A percentile compares a stretch with the other conserved stretches of the same genome.
These are phyloP conservation scores for Phymorhynchus buccinoides DNA, from an alignment of 1,140 invertebrate genomes.

Conservation along the genomic window DNA sequence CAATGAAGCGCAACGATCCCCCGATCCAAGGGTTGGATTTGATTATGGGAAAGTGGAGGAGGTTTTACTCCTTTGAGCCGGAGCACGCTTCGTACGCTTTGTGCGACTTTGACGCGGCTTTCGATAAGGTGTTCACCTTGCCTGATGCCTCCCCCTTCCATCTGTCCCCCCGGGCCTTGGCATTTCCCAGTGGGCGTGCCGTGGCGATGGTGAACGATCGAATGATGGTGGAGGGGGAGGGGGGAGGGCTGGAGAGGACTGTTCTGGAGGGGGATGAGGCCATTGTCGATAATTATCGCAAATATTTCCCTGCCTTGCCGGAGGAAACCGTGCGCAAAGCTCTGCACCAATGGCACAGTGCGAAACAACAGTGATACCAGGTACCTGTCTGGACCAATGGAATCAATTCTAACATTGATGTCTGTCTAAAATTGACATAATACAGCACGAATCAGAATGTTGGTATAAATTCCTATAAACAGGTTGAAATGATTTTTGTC, in stretches of 20 bases:
- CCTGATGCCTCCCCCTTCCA: slow-evolving; percentile 44
- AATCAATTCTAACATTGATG: no score
- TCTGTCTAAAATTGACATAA: no score
- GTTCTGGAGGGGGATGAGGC: slow-evolving; percentile 28
- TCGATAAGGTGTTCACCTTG: slow-evolving; percentile 43
- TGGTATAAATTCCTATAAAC: no score
- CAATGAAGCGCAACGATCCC: neutral
- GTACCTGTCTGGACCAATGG: no score
- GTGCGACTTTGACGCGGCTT: slow-evolving; percentile 41
- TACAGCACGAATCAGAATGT: no score
- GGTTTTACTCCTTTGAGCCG: slow-evolving; percentile 41
- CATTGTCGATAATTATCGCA: neutral
- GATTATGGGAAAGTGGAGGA: slow-evolving; percentile 42
- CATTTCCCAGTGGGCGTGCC: slow-evolving; percentile 40
- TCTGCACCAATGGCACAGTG: slow-evolving; percentile 11
- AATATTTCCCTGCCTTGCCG: neutral
- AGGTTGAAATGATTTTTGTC: no score
- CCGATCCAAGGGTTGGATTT: slow-evolving; percentile 39
- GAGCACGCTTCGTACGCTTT: slow-evolving; percentile 11
- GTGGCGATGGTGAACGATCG: slow-evolving; percentile 44
- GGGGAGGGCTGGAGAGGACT: neutral
- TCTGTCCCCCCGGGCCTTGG: slow-evolving; percentile 31
- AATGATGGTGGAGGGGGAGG: slow-evolving; percentile 44
- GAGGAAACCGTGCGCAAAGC: slow-evolving; percentile 1
- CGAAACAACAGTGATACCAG: neutral